Percentiles rank a stretch among this genome's conserved stretches.
These are phyloP conservation scores for Pongo abelii DNA, from an alignment of 2,113 vertebrate species.

Conservation along the genomic window DNA sequence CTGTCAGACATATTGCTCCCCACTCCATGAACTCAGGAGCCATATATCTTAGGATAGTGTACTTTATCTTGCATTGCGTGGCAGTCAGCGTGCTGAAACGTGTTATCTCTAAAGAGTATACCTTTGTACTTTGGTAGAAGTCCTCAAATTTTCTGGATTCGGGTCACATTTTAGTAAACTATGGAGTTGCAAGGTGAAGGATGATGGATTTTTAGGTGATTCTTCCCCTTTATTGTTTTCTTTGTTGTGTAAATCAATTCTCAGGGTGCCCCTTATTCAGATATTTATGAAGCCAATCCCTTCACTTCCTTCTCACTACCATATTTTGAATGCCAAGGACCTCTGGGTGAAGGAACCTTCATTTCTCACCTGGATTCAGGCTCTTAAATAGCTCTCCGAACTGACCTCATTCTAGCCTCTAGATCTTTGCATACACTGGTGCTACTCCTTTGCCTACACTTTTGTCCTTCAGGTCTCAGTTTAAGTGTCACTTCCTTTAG, in stretches of 20 bases:
- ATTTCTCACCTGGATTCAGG: not conserved
- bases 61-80: conserved; percentile 31
- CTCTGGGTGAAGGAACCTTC: not conserved
- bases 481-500: conserved; percentile 29
- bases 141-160: conserved; percentile 16
- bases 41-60: not conserved
- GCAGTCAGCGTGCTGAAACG: not conserved
- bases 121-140: conserved; percentile 30
- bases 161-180: not conserved
- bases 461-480: conserved; percentile 8
- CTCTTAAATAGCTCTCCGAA: not conserved
- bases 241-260: not conserved
- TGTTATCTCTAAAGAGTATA: not conserved
- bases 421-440: not conserved
- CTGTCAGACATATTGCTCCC: not conserved
- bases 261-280: not conserved
- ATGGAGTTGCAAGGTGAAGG: not conserved
- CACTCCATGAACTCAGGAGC: not conserved
- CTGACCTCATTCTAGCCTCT: not conserved
- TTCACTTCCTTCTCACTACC: not conserved
- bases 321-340: not conserved
- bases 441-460: not conserved
- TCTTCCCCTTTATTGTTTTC: not conserved
- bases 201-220: not conserved
- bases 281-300: not conserved